Evolutionary conservation across 2,888 invertebrate species (phyloP), one percentile per base, ranked within the genome.

Genomic region (Apantesis nais): DNA sequence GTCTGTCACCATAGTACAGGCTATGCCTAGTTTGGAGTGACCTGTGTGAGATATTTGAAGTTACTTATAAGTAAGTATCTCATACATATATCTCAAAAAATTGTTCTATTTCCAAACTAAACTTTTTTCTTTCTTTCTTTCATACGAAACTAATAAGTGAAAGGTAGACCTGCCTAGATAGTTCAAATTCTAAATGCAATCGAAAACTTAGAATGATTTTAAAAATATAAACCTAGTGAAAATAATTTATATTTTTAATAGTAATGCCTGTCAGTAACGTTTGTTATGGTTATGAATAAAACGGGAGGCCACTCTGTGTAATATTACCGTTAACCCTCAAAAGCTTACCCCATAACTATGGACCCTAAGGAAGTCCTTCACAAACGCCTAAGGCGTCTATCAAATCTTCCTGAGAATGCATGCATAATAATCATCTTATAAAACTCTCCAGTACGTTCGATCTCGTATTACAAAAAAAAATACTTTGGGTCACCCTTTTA

Each of bases 401-500:
- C 82, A 94, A 94, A 94, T 94, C 94, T 89, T 92, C 94, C 93
- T 93, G 94, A 94, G 94, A 94, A 94, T 86, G 89, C 90, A 89
- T 93, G 93, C 93, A 93, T 95, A 94, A 92, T 92, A 93, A 92
- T 90, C 91, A 90, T 90, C 89, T 88, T 86, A 87, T 89, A 89
- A 86, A 89, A 76, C 74, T 83, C 88, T 89, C 87, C 80, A 88
- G 87, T 86, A 87, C 86, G 84, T 86, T 85, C 85, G 82, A 88
- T 89, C 93, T 93, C 93, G 86, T 83, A 88, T 94, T 93, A 91
- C 93, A 86, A 78, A 89, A 90, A 92, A 90, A 92, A 92, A 89
- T 82, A 79, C 85, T 88, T 84, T 78, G 91, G 93, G 92, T 90
- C 90, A 93, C 93, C 94, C 92, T 90, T 91, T 83, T 71, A 79